phyloP scores from a whole-genome alignment of 53 echinoderm and acorn worm genomes.

The Echinometra lucunter region DNA sequence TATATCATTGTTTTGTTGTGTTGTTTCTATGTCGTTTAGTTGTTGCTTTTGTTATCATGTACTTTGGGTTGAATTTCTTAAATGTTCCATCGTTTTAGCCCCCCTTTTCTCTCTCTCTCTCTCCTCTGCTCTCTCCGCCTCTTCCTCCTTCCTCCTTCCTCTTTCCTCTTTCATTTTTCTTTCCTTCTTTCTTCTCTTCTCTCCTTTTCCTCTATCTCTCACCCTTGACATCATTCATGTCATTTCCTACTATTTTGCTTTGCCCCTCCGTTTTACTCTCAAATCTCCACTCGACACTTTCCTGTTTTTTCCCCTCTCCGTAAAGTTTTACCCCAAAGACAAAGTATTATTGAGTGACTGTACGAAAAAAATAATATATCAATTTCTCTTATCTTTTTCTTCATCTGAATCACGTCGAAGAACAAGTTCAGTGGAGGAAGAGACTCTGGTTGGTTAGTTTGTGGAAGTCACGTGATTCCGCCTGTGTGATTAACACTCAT shows the following conservation, averaged over 20 bases:
- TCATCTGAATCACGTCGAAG: background rate
- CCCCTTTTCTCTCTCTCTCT: background rate
- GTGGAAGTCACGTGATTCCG: conserved; percentile 22
- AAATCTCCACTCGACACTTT: background rate
- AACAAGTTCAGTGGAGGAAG: background rate
- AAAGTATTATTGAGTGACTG: conserved; percentile 34
- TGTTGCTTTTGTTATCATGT: too few relatives aligned
- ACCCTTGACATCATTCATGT: background rate
- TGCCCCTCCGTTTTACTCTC: background rate
- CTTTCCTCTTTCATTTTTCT: background rate
- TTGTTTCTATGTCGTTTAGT: too few relatives aligned
- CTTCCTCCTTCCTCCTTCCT: background rate
- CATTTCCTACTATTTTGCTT: background rate
- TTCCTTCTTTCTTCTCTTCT: background rate
- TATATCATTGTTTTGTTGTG: too few relatives aligned
- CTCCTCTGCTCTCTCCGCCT: background rate
- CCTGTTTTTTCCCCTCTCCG: background rate
- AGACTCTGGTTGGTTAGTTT: background rate
- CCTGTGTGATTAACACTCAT: background rate
- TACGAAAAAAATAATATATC: background rate
- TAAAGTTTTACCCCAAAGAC: background rate
- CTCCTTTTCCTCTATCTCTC: background rate
- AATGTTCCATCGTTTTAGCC: background rate
- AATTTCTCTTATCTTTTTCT: background rate
- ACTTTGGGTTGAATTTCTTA: too few relatives aligned